Conservation (phyloP, 23 tunicate species). For the Clavelina lepadiformis region DNA sequence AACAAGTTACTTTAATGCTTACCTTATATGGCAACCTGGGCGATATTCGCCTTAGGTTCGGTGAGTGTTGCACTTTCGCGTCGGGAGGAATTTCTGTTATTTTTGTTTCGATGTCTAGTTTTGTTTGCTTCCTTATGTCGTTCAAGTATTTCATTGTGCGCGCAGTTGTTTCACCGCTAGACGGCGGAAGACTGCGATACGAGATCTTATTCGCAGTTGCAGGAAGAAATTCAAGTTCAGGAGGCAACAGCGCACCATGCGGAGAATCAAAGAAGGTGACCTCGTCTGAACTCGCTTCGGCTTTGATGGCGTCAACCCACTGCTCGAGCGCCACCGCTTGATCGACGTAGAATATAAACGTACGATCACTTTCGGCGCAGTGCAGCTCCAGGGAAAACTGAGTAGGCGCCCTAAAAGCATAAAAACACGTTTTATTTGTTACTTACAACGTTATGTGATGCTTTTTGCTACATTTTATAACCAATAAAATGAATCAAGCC, state of each 20-base stretch:
- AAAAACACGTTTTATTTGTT: neutral
- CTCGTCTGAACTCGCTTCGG: conserved; percentile 14
- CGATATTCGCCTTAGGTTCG: no score
- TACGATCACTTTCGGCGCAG: conserved; percentile 23
- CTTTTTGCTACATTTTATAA: neutral
- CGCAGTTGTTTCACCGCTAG: no score
- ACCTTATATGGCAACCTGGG: no score
- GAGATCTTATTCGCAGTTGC: no score
- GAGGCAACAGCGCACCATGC: conserved; percentile 31
- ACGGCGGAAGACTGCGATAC: no score
- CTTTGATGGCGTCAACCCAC: conserved; percentile 41
- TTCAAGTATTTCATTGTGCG: no score
- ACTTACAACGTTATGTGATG: neutral
- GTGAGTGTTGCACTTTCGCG: no score
- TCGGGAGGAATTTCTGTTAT: no score
- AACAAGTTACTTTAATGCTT: no score
- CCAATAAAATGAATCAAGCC: neutral
- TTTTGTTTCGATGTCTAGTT: no score
- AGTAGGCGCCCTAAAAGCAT: neutral
- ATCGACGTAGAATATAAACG: conserved; percentile 13
- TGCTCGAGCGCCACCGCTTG: conserved; percentile 44
- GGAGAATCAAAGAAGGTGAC: conserved; percentile 6
- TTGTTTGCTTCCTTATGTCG: no score
- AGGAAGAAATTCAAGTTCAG: conserved; percentile 11
- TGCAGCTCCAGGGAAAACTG: conserved; percentile 33